Evolutionary conservation across 2,113 vertebrate species (phyloP).

Genomic region (Myanophis thanlyinensis): DNA sequence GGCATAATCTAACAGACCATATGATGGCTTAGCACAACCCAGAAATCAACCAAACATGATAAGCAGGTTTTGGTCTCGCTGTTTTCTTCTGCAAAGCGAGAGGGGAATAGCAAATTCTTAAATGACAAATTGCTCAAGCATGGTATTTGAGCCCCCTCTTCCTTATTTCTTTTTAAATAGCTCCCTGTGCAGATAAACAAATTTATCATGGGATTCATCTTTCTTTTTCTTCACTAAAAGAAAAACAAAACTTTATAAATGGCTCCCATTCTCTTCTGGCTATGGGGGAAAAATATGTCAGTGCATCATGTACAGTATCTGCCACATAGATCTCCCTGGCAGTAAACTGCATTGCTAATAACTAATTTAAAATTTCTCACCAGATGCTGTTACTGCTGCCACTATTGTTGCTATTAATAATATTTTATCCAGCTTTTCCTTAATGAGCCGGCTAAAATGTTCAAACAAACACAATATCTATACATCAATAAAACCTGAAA

Average conservation of each 20-base stretch:
- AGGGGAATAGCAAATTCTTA: background rate
- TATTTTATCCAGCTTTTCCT: background rate
- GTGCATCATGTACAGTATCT: background rate
- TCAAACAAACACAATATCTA: background rate
- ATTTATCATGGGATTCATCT: background rate
- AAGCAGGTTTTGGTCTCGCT: background rate
- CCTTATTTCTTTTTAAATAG: background rate
- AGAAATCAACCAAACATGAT: background rate
- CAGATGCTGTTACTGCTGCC: background rate
- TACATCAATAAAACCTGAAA: background rate
- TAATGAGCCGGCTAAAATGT: background rate
- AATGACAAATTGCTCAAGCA: background rate
- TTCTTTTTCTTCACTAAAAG: background rate
- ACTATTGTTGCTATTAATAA: background rate
- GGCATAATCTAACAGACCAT: background rate
- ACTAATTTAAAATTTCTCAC: background rate
- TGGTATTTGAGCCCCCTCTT: background rate
- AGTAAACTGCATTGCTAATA: background rate
- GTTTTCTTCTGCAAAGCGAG: background rate
- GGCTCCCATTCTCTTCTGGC: background rate
- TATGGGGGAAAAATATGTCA: background rate
- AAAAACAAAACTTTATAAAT: background rate
- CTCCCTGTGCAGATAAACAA: background rate
- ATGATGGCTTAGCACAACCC: background rate
- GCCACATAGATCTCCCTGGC: background rate